Conservation (phyloP, 2,113 vertebrate species). For the Monopterus albus region DNA sequence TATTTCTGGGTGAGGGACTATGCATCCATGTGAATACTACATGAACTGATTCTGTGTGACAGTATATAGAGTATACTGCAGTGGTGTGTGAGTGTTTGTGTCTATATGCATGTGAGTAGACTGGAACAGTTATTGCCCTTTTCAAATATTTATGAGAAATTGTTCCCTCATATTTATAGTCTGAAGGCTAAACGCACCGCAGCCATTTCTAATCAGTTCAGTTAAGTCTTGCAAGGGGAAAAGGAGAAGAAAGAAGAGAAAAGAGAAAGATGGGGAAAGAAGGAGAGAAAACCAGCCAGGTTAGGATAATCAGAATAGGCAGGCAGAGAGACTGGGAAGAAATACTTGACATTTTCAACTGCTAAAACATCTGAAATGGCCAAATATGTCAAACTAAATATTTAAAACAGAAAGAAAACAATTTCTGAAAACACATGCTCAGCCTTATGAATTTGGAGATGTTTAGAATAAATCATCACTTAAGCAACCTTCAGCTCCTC, state of each 20-base stretch:
- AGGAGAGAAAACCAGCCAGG: neutral
- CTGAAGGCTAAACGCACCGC: slow-evolving; percentile 1
- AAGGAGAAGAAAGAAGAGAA: neutral
- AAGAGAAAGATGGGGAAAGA: neutral
- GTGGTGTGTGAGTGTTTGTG: neutral
- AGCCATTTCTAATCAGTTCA: slow-evolving; percentile 31
- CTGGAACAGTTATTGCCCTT: slow-evolving; percentile 31
- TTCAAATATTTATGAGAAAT: slow-evolving; percentile 68
- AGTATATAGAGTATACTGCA: too few species aligned
- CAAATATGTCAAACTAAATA: neutral
- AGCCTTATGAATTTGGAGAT: neutral
- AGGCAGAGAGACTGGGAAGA: neutral
- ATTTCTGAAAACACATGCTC: slow-evolving; percentile 20
- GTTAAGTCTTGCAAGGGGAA: slow-evolving; percentile 25
- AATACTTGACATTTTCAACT: neutral
- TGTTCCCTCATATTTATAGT: slow-evolving; percentile 55
- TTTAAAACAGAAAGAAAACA: neutral
- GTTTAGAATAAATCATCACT: neutral
- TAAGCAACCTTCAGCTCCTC: neutral
- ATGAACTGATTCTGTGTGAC: neutral
- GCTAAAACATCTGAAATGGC: neutral
- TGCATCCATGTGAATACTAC: neutral
- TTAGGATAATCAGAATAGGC: neutral
- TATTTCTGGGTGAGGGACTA: neutral
- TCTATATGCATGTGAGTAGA: neutral